These are phyloP conservation scores for Bombus haemorrhoidalis DNA, from an alignment of 1,140 invertebrate genomes.

Conservation along the genomic window DNA sequence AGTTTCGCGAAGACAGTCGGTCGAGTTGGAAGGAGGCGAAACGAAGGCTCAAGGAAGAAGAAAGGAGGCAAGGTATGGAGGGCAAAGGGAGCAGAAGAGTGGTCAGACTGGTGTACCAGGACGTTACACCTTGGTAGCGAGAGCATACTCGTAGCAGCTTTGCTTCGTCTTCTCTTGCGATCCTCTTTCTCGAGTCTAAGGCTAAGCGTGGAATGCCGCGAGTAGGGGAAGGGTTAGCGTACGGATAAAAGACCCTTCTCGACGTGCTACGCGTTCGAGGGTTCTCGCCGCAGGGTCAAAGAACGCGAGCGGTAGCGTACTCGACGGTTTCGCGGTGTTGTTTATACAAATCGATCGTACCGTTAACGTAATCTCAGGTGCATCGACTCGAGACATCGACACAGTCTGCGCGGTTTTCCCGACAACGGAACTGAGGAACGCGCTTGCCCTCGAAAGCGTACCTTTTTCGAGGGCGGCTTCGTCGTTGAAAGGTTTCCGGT, in stretches of 20 bases:
- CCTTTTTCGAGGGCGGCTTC: background rate
- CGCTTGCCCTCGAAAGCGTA: background rate
- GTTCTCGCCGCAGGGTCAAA: slow-evolving; percentile 48
- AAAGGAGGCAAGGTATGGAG: slow-evolving; percentile 22
- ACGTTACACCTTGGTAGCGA: slow-evolving; percentile 68
- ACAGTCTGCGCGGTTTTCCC: background rate
- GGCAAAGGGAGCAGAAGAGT: slow-evolving; percentile 54
- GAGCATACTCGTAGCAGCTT: slow-evolving; percentile 45
- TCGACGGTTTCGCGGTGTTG: slow-evolving; percentile 39
- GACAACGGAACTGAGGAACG: no score
- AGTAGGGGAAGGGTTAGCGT: slow-evolving; percentile 37
- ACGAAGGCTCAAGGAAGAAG: slow-evolving; percentile 30
- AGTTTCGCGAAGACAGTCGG: background rate
- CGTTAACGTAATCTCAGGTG: slow-evolving; percentile 30
- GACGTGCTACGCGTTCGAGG: slow-evolving; percentile 31
- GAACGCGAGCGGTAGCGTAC: slow-evolving; percentile 50
- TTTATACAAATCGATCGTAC: slow-evolving; percentile 53
- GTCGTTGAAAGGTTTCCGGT: background rate
- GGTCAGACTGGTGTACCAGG: slow-evolving; percentile 75
- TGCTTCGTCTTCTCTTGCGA: background rate
- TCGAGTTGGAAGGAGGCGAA: slow-evolving; percentile 23
- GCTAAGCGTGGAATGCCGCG: slow-evolving; percentile 43
- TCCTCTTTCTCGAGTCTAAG: slow-evolving; percentile 38
- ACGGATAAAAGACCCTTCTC: slow-evolving; percentile 42
- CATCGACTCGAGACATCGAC: background rate